Percentiles rank a stretch among this genome's conserved stretches.
These are phyloP conservation scores for Ceyx melanurus DNA, from an alignment of 2,113 vertebrate species.

Conservation along the genomic window DNA sequence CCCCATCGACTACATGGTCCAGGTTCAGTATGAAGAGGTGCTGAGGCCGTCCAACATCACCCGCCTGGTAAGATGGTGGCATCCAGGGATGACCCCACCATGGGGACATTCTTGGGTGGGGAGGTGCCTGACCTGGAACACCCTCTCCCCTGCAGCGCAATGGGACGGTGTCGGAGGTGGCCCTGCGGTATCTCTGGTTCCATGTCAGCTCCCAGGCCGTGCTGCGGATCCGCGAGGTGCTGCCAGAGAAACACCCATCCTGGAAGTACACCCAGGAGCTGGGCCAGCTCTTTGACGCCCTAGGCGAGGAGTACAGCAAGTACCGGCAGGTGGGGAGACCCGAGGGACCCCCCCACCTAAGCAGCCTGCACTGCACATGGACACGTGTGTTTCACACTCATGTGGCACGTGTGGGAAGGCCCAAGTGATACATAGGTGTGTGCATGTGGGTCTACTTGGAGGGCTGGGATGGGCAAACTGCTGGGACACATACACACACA, in stretches of 20 bases:
- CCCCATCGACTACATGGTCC: background rate
- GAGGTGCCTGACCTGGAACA: background rate
- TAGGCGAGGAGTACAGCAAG: background rate
- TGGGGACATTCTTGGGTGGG: background rate
- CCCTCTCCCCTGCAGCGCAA: slow-evolving; percentile 61
- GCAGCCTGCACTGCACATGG: too few species aligned
- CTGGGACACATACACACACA: too few species aligned
- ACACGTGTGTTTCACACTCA: rapidly evolving
- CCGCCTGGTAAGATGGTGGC: slow-evolving; percentile 54
- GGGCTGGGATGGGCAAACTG: too few species aligned
- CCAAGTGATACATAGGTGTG: too few species aligned
- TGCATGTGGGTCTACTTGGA: too few species aligned
- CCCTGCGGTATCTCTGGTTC: slow-evolving; percentile 86
- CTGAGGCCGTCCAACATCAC: slow-evolving; percentile 23
- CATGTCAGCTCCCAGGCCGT: slow-evolving; percentile 76
- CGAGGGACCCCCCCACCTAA: background rate
- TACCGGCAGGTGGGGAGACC: background rate
- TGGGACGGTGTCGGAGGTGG: slow-evolving; percentile 52
- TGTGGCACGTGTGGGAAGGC: background rate
- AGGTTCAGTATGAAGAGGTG: background rate
- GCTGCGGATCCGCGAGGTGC: slow-evolving; percentile 77
- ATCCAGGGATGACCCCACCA: background rate
- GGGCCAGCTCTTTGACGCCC: slow-evolving; percentile 60
- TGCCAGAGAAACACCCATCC: slow-evolving; percentile 83
- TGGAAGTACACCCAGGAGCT: slow-evolving; percentile 76